Evolutionary conservation across 2,797 vertebrate species (phyloP).

Genomic region (Chromobotia macracanthus): DNA sequence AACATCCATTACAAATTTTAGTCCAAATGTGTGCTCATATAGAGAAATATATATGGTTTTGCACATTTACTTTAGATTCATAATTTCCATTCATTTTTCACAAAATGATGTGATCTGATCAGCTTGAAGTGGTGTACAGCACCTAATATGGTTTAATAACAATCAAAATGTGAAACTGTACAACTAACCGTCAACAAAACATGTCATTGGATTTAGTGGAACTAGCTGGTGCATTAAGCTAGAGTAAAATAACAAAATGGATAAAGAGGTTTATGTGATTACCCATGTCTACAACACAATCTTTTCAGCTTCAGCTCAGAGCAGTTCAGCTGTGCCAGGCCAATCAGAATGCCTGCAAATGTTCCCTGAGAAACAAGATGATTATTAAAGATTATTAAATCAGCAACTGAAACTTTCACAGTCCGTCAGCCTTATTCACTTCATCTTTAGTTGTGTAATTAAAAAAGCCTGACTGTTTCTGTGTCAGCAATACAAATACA

Average conservation of each 20-base stretch:
- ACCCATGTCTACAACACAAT: conserved; percentile 92
- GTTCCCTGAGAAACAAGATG: conserved; percentile 80
- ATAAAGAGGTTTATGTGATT: conserved; percentile 26
- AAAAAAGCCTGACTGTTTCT: neutral
- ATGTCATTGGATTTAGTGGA: neutral
- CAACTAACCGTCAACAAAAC: no score
- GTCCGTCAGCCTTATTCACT: neutral
- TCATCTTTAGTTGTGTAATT: neutral
- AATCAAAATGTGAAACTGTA: no score
- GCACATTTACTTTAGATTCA: no score
- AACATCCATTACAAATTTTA: no score
- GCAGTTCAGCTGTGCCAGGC: conserved; percentile 92
- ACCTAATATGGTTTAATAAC: no score
- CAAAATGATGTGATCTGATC: no score
- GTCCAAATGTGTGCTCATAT: no score
- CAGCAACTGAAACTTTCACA: neutral
- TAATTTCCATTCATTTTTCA: no score
- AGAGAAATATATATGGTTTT: no score
- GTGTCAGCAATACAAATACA: neutral
- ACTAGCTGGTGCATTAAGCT: neutral
- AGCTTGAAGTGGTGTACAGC: no score
- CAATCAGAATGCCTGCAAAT: conserved; percentile 91
- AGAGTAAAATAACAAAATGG: neutral
- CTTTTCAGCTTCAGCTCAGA: conserved; percentile 91
- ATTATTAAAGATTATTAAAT: neutral